Conservation (phyloP, 2,888 invertebrate species). For the Drosophila mercatorum region DNA sequence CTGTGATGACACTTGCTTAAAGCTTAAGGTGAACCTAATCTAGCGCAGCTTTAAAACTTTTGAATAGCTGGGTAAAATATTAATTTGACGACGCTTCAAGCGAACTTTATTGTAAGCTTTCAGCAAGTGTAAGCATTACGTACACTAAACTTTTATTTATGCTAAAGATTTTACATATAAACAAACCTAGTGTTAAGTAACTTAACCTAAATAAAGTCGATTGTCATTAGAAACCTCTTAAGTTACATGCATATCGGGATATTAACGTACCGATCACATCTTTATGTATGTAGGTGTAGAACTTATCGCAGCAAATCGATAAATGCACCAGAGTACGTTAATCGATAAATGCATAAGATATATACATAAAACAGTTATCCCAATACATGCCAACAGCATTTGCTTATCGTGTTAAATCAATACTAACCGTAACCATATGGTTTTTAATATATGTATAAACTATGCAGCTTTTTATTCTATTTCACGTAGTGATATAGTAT, state of each 20-base stretch:
- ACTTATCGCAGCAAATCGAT: too few relatives aligned
- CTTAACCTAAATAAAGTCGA: slow-evolving; percentile 28
- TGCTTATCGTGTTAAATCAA: too few relatives aligned
- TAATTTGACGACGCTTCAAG: background rate
- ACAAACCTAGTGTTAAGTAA: slow-evolving; percentile 28
- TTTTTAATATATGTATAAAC: too few relatives aligned
- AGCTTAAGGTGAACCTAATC: background rate
- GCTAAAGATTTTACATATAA: slow-evolving; percentile 5
- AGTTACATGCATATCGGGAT: background rate
- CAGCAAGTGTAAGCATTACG: slow-evolving; percentile 10
- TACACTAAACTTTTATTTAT: slow-evolving; percentile 20
- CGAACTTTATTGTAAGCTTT: background rate
- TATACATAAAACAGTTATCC: too few relatives aligned
- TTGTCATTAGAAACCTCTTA: background rate
- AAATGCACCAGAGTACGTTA: too few relatives aligned
- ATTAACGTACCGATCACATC: background rate
- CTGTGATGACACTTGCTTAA: slow-evolving; percentile 15
- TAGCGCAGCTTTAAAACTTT: background rate
- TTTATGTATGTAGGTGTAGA: too few relatives aligned
- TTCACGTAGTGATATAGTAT: too few relatives aligned
- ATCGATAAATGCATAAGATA: too few relatives aligned
- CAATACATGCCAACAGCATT: too few relatives aligned
- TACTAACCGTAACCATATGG: too few relatives aligned
- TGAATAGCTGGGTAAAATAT: too few relatives aligned
- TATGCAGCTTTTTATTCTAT: too few relatives aligned